phyloP scores from a whole-genome alignment of 2,888 invertebrate genomes.

The Acronicta aceris region DNA sequence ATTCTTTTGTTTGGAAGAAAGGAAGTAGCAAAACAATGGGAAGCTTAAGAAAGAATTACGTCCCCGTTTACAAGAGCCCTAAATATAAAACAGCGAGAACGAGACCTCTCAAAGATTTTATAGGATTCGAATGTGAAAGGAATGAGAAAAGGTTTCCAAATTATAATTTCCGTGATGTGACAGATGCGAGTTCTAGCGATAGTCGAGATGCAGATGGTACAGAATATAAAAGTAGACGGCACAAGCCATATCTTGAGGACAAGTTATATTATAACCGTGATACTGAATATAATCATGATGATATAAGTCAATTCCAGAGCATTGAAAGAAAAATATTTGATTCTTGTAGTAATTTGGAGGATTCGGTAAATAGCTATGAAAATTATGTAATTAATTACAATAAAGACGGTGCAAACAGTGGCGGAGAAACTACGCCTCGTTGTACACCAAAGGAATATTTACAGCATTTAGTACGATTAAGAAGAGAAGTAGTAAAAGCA shows the following conservation, averaged over 20 bases:
- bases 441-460: slow-evolving; percentile 88
- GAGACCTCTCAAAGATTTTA: slow-evolving; percentile 68
- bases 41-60: slow-evolving; percentile 57
- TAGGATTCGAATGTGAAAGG: slow-evolving; percentile 58
- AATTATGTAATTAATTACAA: slow-evolving; percentile 65
- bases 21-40: slow-evolving; percentile 49
- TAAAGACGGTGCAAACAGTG: slow-evolving; percentile 43
- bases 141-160: slow-evolving; percentile 34
- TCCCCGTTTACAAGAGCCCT: slow-evolving; percentile 67
- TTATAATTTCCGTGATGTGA: slow-evolving; percentile 47
- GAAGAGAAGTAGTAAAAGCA: slow-evolving; percentile 87
- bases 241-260: slow-evolving; percentile 22
- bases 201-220: slow-evolving; percentile 51
- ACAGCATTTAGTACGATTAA: slow-evolving; percentile 88
- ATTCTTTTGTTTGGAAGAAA: slow-evolving; percentile 74
- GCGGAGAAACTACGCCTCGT: slow-evolving; percentile 42
- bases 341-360: slow-evolving; percentile 76
- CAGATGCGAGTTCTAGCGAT: slow-evolving; percentile 59
- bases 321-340: slow-evolving; percentile 72
- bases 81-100: slow-evolving; percentile 66
- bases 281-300: slow-evolving; percentile 54
- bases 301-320: slow-evolving; percentile 58
- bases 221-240: slow-evolving; percentile 32
- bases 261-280: slow-evolving; percentile 23
- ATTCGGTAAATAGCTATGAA: slow-evolving; percentile 73